phyloP scores from a whole-genome alignment of 2,888 invertebrate species.

The Lissonota sp. region DNA sequence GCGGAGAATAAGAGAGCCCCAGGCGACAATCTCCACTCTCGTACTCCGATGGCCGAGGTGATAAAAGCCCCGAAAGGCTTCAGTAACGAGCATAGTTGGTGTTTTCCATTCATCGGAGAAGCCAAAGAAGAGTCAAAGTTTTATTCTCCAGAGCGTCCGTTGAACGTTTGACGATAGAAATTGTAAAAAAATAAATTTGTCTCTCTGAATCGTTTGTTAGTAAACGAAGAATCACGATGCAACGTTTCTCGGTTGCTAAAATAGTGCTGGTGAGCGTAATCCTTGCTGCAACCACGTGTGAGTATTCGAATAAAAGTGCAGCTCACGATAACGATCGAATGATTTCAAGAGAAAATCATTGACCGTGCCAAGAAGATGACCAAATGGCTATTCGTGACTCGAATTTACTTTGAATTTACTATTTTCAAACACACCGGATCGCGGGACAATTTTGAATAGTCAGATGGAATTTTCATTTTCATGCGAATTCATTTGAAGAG shows the following conservation, averaged over 20 bases:
- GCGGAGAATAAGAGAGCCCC: conserved; percentile 47
- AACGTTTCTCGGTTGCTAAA: conserved; percentile 65
- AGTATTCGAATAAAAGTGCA: conserved; percentile 62
- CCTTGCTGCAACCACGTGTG: conserved; percentile 67
- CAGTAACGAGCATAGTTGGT: conserved; percentile 70
- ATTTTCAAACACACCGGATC: not conserved
- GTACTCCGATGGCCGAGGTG: conserved; percentile 69
- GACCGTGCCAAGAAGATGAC: too few species aligned
- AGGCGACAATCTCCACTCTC: conserved; percentile 66
- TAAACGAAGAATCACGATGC: conserved; percentile 63
- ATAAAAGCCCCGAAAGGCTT: conserved; percentile 75
- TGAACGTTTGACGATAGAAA: not conserved
- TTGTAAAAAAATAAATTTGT: not conserved
- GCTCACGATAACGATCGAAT: not conserved
- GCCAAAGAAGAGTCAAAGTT: conserved; percentile 54
- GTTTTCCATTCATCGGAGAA: conserved; percentile 69
- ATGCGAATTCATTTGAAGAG: not conserved
- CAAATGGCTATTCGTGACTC: not conserved
- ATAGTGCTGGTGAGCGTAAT: conserved; percentile 69
- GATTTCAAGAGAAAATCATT: not conserved
- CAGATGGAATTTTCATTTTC: not conserved
- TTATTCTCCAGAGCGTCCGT: not conserved
- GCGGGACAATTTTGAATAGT: not conserved
- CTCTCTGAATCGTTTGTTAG: not conserved
- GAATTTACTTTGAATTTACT: not conserved